Conservation (phyloP, 2,797 vertebrate genomes). For the Heterohyrax brucei region DNA sequence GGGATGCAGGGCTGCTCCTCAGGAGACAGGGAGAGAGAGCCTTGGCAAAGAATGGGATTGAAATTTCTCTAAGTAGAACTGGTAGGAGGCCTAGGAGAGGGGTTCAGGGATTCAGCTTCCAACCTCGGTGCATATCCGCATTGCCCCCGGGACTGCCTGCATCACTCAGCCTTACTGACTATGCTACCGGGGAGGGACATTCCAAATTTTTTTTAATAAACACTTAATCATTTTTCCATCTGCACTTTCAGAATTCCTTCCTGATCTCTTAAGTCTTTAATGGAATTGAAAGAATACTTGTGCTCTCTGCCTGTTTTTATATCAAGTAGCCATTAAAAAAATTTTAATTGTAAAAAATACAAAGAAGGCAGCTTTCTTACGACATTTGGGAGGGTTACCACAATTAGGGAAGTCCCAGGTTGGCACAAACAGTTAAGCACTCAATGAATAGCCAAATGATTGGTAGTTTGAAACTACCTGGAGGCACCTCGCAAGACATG, state of each 20-base stretch:
- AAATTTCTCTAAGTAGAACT: background rate
- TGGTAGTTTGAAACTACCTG: background rate
- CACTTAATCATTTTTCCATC: conserved; percentile 77
- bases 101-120: background rate
- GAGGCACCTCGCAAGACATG: background rate
- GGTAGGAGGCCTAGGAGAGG: conserved; percentile 54
- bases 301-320: conserved; percentile 62
- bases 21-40: background rate
- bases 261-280: conserved; percentile 65
- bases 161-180: background rate
- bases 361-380: conserved; percentile 28
- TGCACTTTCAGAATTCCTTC: conserved; percentile 69
- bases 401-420: background rate
- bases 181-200: conserved; percentile 52
- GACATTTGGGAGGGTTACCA: background rate
- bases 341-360: background rate
- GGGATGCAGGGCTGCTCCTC: conserved; percentile 67
- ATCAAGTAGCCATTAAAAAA: conserved; percentile 2
- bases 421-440: background rate
- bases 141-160: conserved; percentile 34
- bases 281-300: conserved; percentile 24
- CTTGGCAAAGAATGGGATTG: conserved; percentile 30
- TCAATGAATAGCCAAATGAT: background rate
- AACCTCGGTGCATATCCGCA: background rate
- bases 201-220: conserved; percentile 72